Conservation (phyloP, 2,888 invertebrate species). For the Homarus gammarus region DNA sequence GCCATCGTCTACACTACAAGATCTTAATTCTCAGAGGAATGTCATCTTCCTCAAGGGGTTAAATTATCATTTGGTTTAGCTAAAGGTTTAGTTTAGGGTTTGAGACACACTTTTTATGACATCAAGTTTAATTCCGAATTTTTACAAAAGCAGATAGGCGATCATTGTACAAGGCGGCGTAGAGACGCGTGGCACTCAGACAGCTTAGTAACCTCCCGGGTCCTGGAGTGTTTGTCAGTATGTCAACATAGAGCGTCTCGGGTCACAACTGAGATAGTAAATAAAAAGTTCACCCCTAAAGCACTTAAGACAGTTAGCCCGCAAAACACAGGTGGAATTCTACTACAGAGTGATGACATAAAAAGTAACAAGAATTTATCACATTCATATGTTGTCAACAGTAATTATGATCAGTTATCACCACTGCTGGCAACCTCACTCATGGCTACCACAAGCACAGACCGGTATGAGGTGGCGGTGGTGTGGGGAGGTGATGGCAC, state of each 20-base stretch:
- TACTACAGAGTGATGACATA: no score
- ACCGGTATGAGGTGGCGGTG: background rate
- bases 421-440: no score
- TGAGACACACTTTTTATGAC: slow-evolving; percentile 15
- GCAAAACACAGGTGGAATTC: no score
- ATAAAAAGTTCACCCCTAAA: background rate
- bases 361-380: no score
- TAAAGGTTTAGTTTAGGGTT: background rate
- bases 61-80: background rate
- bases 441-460: no score
- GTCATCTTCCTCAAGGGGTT: no score
- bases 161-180: slow-evolving; percentile 43
- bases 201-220: slow-evolving; percentile 17
- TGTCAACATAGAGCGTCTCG: background rate
- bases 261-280: background rate
- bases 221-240: background rate
- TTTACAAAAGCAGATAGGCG: slow-evolving; percentile 43
- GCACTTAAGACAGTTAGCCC: no score
- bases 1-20: no score
- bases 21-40: no score
- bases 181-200: background rate
- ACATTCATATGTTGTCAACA: no score
- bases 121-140: slow-evolving; percentile 52
- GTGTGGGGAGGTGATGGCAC: background rate
- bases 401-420: no score